phyloP scores from a whole-genome alignment of 1,140 invertebrate species.

The Macrobrachium rosenbergii region DNA sequence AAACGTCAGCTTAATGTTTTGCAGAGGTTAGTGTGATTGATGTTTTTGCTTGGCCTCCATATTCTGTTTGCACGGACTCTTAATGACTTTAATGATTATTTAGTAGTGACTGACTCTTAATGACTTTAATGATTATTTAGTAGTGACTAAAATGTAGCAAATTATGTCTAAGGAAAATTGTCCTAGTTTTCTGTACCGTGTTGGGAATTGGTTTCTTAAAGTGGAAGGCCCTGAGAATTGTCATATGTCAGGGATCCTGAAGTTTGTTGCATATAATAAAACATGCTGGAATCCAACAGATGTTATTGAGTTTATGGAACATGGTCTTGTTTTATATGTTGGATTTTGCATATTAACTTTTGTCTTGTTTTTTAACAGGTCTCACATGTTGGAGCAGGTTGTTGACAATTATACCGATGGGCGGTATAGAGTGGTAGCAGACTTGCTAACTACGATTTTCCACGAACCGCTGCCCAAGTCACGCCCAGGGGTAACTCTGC shows the following conservation, averaged over 20 bases:
- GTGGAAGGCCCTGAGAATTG: background rate
- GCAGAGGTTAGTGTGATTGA: constrained; percentile 29
- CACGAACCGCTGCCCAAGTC: constrained; percentile 64
- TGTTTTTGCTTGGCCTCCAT: background rate
- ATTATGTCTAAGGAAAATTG: background rate
- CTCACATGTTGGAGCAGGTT: constrained; percentile 71
- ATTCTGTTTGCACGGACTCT: background rate
- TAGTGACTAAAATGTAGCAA: no score
- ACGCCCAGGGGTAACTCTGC: constrained; percentile 54
- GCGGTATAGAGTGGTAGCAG: constrained; percentile 70
- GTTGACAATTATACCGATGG: constrained; percentile 69
- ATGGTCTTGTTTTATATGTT: no score
- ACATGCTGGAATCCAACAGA: no score
- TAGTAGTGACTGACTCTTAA: background rate
- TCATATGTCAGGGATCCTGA: background rate
- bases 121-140: no score
- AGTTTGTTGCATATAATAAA: background rate
- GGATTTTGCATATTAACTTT: no score
- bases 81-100: background rate
- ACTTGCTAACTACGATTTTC: constrained; percentile 69
- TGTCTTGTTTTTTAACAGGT: constrained; percentile 56
- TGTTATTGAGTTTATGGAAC: no score
- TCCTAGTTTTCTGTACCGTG: background rate
- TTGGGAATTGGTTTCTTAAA: background rate
- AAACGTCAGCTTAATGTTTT: constrained; percentile 42